A percentile compares a stretch with the other conserved stretches of the same genome.
Evolutionary conservation across 1,140 invertebrate genomes (phyloP).

Genomic region (Dryas iulia): DNA sequence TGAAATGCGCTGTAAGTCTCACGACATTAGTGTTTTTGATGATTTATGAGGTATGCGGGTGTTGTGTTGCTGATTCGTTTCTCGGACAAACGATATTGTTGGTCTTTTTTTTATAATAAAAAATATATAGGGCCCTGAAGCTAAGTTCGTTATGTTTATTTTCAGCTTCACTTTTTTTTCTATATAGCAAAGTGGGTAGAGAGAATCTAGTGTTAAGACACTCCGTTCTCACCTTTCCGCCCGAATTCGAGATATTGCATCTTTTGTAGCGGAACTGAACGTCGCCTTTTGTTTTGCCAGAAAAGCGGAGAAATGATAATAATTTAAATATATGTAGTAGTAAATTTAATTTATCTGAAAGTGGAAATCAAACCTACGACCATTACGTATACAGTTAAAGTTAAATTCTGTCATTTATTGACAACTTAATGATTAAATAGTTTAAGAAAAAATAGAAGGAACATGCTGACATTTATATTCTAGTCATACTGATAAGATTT

Average conservation of each 20-base stretch:
- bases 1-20: constrained; percentile 57
- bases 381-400: too few relatives aligned
- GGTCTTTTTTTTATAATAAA: not conserved
- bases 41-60: constrained; percentile 45
- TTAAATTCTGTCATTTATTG: too few relatives aligned
- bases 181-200: not conserved
- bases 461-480: too few relatives aligned
- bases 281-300: not conserved
- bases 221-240: not conserved
- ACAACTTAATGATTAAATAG: too few relatives aligned
- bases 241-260: not conserved
- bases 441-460: too few relatives aligned
- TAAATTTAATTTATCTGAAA: not conserved
- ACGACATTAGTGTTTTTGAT: constrained; percentile 46
- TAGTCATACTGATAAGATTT: too few relatives aligned
- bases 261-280: not conserved
- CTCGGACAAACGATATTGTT: constrained; percentile 10
- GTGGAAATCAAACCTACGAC: not conserved
- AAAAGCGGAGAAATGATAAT: not conserved
- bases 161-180: not conserved
- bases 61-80: constrained; percentile 43
- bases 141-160: not conserved
- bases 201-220: not conserved
- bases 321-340: not conserved
- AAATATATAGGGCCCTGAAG: not conserved